Evolutionary conservation across 2,888 invertebrate genomes (phyloP).

Genomic region (Cheilosia urbana): DNA sequence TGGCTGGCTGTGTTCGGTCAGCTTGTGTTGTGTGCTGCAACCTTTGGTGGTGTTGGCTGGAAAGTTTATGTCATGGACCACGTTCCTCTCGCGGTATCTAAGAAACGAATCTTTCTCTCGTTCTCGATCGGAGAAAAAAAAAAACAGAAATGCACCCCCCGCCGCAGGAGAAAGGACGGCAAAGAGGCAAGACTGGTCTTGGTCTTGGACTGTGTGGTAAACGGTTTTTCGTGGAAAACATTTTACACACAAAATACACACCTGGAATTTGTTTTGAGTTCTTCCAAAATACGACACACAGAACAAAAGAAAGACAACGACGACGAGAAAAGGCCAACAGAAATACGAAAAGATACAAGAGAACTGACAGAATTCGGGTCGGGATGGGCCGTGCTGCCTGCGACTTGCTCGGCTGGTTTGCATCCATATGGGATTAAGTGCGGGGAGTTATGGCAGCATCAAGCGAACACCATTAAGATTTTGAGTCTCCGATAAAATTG

Average conservation of each 20-base stretch:
- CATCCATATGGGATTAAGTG: constrained; percentile 49
- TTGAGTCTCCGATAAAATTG: constrained; percentile 68
- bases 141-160: constrained; percentile 15
- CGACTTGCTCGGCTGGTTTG: constrained; percentile 49
- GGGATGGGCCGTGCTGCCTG: constrained; percentile 32
- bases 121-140: constrained; percentile 11
- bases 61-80: constrained; percentile 54
- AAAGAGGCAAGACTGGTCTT: constrained; percentile 53
- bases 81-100: constrained; percentile 43
- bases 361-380: constrained; percentile 57
- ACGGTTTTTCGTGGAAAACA: constrained; percentile 74
- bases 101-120: constrained; percentile 42
- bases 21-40: constrained; percentile 20
- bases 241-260: constrained; percentile 50
- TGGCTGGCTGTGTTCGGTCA: background rate
- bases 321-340: constrained; percentile 25
- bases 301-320: constrained; percentile 29
- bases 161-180: constrained; percentile 48
- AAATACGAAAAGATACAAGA: constrained; percentile 25
- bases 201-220: constrained; percentile 48
- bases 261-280: constrained; percentile 62
- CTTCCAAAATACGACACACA: constrained; percentile 33
- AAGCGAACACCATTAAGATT: constrained; percentile 71
- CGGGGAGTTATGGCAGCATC: constrained; percentile 63
- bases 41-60: constrained; percentile 13